A percentile compares a stretch with the other conserved stretches of the same genome.
phyloP scores from a whole-genome alignment of 2,888 invertebrate genomes.

The Dendrolimus pini region DNA sequence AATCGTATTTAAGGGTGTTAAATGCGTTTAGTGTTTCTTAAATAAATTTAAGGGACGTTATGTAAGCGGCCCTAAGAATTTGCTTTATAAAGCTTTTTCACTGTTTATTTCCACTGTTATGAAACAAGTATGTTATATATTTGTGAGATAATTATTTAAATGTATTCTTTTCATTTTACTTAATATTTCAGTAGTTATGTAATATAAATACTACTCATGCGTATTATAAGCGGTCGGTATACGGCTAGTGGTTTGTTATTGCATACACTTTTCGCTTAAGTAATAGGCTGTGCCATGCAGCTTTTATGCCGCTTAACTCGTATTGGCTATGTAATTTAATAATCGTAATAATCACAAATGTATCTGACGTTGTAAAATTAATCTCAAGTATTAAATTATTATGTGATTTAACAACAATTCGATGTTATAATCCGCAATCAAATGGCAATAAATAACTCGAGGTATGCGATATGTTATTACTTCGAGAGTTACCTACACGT shows the following conservation, averaged over 20 bases:
- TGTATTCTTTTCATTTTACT: too few species aligned
- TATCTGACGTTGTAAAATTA: conserved; percentile 18
- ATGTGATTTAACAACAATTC: conserved; percentile 29
- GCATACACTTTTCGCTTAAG: background rate
- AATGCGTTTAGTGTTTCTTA: too few species aligned
- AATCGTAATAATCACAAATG: conserved; percentile 12
- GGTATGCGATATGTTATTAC: conserved; percentile 24
- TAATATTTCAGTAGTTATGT: too few species aligned
- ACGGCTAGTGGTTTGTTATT: conserved; percentile 6
- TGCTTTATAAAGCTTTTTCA: too few species aligned
- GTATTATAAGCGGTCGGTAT: conserved; percentile 6
- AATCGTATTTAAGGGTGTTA: too few species aligned
- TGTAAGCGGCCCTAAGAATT: too few species aligned
- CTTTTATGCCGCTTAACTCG: conserved; percentile 6
- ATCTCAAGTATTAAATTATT: conserved; percentile 25
- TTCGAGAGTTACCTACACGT: conserved; percentile 24
- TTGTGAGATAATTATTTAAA: too few species aligned
- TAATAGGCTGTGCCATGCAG: conserved; percentile 26
- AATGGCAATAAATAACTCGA: conserved; percentile 35
- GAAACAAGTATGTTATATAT: too few species aligned
- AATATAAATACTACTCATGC: background rate
- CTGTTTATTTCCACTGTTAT: too few species aligned
- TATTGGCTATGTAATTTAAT: conserved; percentile 16
- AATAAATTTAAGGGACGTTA: too few species aligned
- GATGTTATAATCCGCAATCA: conserved; percentile 40